phyloP scores from a whole-genome alignment of 2,888 invertebrate species.

The Neria commutata region DNA sequence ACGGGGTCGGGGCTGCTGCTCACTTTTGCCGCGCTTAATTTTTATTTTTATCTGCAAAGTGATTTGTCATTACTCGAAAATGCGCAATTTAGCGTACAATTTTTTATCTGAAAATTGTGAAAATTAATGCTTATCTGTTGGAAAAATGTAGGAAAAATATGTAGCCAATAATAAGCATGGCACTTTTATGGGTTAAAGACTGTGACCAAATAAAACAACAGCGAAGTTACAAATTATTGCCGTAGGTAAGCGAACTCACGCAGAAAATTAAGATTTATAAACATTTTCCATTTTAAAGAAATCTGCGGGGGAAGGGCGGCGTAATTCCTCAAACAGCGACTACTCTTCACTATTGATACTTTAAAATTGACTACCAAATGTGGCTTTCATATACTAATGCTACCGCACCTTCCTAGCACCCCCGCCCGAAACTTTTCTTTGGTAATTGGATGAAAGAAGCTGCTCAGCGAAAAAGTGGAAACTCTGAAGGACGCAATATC shows the following conservation, averaged over 20 bases:
- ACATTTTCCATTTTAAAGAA: background rate
- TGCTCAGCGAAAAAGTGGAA: background rate
- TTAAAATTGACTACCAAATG: constrained; percentile 6
- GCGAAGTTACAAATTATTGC: background rate
- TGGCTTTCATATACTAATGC: background rate
- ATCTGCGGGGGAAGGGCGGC: background rate
- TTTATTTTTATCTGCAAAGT: constrained; percentile 50
- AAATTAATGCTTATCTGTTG: constrained; percentile 37
- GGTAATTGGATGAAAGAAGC: background rate
- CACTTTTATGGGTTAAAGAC: background rate
- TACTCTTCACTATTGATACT: constrained; percentile 5
- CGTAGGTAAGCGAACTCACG: constrained; percentile 17
- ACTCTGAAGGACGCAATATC: constrained; percentile 39
- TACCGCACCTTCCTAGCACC: too few species aligned
- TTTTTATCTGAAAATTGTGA: constrained; percentile 38
- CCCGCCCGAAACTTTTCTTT: background rate
- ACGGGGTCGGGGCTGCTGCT: constrained; percentile 26
- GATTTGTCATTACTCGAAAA: constrained; percentile 59
- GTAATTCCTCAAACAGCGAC: too few species aligned
- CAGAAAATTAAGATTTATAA: constrained; percentile 22
- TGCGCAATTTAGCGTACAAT: constrained; percentile 30
- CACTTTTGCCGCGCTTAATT: constrained; percentile 20
- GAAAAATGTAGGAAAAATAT: background rate
- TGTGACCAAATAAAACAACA: background rate
- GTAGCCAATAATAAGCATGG: background rate